phyloP scores from a whole-genome alignment of 1,140 invertebrate genomes.

The Papilio dardanus region DNA sequence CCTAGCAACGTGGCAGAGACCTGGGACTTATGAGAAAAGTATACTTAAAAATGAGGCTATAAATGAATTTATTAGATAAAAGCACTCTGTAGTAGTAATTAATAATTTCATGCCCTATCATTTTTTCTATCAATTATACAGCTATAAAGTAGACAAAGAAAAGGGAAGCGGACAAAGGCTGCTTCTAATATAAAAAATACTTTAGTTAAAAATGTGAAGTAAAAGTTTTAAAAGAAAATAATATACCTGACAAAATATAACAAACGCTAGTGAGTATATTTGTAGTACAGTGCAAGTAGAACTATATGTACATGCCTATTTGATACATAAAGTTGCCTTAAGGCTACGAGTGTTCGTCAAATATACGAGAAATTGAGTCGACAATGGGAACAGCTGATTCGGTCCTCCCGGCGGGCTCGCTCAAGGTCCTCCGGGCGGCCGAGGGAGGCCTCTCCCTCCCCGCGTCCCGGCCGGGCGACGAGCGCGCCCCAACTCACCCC shows the following conservation, averaged over 20 bases:
- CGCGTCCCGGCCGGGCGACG: background rate
- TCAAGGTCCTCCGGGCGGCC: constrained; percentile 44
- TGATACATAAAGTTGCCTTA: constrained; percentile 4
- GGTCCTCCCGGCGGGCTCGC: constrained; percentile 34
- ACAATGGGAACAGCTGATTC: constrained; percentile 58
- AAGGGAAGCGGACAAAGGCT: background rate
- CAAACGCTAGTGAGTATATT: background rate
- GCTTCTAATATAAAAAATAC: too few relatives aligned
- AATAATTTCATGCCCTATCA: too few relatives aligned
- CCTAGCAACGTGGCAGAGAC: constrained; percentile 29
- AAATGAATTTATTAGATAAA: background rate
- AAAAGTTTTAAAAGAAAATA: background rate
- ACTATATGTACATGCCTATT: constrained; percentile 1
- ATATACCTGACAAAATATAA: background rate
- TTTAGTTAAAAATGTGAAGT: too few relatives aligned
- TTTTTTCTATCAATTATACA: background rate
- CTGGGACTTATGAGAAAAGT: background rate
- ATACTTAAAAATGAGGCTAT: background rate
- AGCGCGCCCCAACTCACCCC: constrained; percentile 20
- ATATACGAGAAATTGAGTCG: constrained; percentile 30
- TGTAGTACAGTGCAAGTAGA: background rate
- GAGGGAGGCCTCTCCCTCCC: constrained; percentile 35
- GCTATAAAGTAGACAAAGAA: background rate
- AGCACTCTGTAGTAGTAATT: background rate
- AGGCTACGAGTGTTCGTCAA: constrained; percentile 14